These are phyloP conservation scores for Temnopleurus reevesii DNA, from an alignment of 53 echinoderm and acorn worm species.

Conservation along the genomic window DNA sequence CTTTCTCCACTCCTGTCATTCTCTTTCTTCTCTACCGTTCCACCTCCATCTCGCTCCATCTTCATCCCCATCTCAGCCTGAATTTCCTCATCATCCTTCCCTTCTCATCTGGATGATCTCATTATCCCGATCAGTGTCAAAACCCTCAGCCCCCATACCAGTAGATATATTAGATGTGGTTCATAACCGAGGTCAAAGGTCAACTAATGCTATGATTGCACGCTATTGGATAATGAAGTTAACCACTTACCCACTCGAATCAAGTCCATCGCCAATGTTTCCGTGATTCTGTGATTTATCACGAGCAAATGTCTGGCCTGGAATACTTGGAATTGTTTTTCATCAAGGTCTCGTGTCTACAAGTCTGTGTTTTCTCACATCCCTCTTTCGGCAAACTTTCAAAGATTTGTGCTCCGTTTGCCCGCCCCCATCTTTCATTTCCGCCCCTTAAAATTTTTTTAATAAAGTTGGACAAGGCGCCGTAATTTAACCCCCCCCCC, in stretches of 20 bases:
- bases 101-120: no score
- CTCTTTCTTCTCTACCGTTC: neutral
- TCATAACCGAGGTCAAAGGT: neutral
- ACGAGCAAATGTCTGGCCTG: neutral
- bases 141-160: conserved; percentile 13
- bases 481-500: no score
- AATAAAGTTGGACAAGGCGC: no score
- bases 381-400: no score
- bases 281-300: conserved; percentile 16
- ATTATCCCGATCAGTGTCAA: conserved; percentile 23
- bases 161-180: conserved; percentile 24
- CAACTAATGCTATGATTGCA: conserved; percentile 14
- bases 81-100: no score
- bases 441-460: no score
- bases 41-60: no score
- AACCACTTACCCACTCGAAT: neutral
- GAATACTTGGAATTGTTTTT: neutral
- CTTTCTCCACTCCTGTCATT: neutral
- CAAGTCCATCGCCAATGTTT: neutral
- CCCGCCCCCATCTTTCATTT: no score
- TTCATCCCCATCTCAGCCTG: no score
- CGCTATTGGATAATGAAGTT: conserved; percentile 15
- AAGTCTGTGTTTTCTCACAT: no score
- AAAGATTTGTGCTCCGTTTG: no score
- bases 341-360: no score